These are phyloP conservation scores for Ptilorrhoa leucosticta DNA, from an alignment of 2,113 vertebrate genomes.

Conservation along the genomic window DNA sequence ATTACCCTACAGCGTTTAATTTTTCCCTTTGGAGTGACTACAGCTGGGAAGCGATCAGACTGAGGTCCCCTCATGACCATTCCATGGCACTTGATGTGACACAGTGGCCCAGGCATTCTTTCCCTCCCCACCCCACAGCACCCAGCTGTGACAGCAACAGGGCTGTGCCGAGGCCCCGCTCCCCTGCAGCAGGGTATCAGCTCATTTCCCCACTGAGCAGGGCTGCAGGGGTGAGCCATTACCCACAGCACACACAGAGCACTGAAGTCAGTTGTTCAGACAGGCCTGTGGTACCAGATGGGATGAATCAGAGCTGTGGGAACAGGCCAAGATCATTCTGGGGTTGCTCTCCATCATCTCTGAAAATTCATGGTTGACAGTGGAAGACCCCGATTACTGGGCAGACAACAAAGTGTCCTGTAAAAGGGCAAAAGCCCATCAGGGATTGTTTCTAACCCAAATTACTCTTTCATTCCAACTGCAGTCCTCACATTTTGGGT, in stretches of 20 bases:
- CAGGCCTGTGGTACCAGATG: too few species aligned
- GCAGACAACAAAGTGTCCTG: background rate
- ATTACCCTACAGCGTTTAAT: background rate
- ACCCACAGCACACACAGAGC: background rate
- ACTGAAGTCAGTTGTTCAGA: background rate
- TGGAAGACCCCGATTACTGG: accelerated
- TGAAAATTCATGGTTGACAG: background rate
- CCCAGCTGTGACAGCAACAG: accelerated
- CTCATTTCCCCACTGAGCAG: background rate
- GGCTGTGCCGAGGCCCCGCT: background rate
- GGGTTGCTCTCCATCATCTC: background rate
- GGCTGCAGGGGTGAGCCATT: background rate
- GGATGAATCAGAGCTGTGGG: too few species aligned
- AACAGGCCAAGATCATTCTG: background rate
- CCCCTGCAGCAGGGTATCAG: background rate
- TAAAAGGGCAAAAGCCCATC: background rate
- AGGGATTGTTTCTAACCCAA: background rate
- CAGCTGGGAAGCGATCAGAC: background rate
- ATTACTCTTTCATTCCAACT: background rate
- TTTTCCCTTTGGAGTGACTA: background rate
- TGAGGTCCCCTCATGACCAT: background rate
- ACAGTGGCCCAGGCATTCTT: background rate
- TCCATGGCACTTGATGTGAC: accelerated
- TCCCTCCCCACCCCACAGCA: background rate
- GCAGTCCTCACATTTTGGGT: background rate